A percentile compares a stretch with the other conserved stretches of the same genome.
phyloP scores from a whole-genome alignment of 1,140 invertebrate genomes.

The Drosophila guanche region DNA sequence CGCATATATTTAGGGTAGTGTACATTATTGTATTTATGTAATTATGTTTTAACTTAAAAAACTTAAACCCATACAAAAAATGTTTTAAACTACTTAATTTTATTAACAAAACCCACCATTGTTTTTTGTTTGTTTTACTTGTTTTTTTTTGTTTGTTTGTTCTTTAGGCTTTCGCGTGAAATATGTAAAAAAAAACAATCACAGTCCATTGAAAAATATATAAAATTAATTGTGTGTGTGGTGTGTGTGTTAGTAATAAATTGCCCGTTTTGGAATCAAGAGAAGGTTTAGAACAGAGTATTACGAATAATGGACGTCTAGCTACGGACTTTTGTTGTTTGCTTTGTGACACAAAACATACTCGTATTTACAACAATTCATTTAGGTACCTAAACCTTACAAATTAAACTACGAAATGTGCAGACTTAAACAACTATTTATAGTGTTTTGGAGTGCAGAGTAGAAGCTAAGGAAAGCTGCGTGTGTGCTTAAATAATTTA shows the following conservation, averaged over 20 bases:
- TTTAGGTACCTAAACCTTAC: slow-evolving; percentile 78
- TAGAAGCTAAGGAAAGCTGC: slow-evolving; percentile 40
- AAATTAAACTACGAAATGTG: slow-evolving; percentile 69
- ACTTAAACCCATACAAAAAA: slow-evolving; percentile 80
- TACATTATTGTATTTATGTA: slow-evolving; percentile 72
- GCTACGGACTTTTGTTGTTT: slow-evolving; percentile 35
- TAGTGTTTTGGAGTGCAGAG: slow-evolving; percentile 46
- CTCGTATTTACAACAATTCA: slow-evolving; percentile 73
- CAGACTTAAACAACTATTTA: slow-evolving; percentile 44
- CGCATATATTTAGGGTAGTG: slow-evolving; percentile 51
- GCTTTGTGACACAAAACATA: slow-evolving; percentile 45
- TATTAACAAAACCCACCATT: slow-evolving; percentile 76
- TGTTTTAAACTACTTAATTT: slow-evolving; percentile 75
- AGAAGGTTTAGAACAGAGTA: slow-evolving; percentile 42
- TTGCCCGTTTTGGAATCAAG: slow-evolving; percentile 48
- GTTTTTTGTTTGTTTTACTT: slow-evolving; percentile 45
- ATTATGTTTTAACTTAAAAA: slow-evolving; percentile 79
- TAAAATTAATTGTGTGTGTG: slow-evolving; percentile 66
- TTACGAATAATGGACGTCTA: slow-evolving; percentile 48
- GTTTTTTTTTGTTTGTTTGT: slow-evolving; percentile 32
- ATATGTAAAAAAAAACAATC: slow-evolving; percentile 74
- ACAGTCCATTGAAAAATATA: slow-evolving; percentile 81
- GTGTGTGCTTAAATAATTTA: slow-evolving; percentile 79
- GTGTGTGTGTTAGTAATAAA: slow-evolving; percentile 37
- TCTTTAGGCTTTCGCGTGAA: slow-evolving; percentile 54